Evolutionary conservation across 1,140 invertebrate genomes (phyloP).

Genomic region (Penaeus japonicus): DNA sequence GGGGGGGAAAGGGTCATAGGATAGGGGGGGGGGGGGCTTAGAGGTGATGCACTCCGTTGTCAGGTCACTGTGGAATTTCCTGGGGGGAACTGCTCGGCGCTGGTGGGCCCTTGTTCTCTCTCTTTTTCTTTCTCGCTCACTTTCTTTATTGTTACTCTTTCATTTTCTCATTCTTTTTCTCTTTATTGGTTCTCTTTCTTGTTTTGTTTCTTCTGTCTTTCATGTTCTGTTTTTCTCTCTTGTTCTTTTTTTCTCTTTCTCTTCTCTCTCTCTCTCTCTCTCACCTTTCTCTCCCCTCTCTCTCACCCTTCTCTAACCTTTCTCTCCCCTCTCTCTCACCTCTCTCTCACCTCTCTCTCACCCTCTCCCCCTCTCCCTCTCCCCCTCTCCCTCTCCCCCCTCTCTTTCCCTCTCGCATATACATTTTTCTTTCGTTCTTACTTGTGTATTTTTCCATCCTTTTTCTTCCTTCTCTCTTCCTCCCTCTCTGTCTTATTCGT

Average conservation of each 20-base stretch:
- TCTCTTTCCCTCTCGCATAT: not conserved
- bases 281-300: not conserved
- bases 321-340: not conserved
- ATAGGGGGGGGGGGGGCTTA: too few relatives aligned
- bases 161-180: not conserved
- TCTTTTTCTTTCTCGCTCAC: too few relatives aligned
- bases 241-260: not conserved
- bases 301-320: not conserved
- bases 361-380: not conserved
- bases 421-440: not conserved
- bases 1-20: too few relatives aligned
- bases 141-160: not conserved
- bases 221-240: not conserved
- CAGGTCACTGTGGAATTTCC: too few relatives aligned
- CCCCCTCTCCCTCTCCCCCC: too few relatives aligned
- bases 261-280: not conserved
- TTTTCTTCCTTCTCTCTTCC: too few relatives aligned
- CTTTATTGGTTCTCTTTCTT: not conserved
- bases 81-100: too few relatives aligned
- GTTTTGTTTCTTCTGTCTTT: not conserved
- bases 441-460: too few relatives aligned
- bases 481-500: too few relatives aligned
- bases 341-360: not conserved
- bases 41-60: too few relatives aligned
- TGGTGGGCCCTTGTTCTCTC: too few relatives aligned